phyloP scores from a whole-genome alignment of 2,113 vertebrate genomes.

The Cheirogaleus medius region DNA sequence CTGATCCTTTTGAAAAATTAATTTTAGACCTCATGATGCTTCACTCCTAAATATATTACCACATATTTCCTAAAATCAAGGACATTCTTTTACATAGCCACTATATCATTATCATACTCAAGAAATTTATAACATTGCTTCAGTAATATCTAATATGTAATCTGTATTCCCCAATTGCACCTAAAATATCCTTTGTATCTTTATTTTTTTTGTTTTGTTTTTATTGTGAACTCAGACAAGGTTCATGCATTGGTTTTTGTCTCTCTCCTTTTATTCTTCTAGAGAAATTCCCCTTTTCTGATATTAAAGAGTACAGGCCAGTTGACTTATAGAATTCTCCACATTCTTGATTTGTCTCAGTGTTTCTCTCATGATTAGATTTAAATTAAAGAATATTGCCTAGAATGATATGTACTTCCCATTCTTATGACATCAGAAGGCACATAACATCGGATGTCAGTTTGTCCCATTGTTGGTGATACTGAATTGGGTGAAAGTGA shows the following conservation, averaged over 20 bases:
- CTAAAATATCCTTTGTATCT: not conserved
- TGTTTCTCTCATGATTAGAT: constrained; percentile 14
- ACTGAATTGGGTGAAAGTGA: not conserved
- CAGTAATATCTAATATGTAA: not conserved
- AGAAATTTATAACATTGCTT: not conserved
- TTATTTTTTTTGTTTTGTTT: not conserved
- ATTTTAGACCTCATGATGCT: constrained; percentile 8
- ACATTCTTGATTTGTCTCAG: constrained; percentile 29
- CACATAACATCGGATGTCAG: not conserved
- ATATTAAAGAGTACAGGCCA: not conserved
- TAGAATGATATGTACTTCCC: not conserved
- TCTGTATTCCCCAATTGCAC: not conserved
- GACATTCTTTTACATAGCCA: not conserved
- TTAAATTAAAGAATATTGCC: not conserved
- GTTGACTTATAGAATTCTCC: not conserved
- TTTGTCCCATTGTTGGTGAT: not conserved
- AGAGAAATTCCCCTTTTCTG: not conserved
- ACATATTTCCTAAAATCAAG: not conserved
- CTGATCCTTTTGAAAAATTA: constrained; percentile 39
- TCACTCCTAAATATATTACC: not conserved
- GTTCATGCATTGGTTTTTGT: not conserved
- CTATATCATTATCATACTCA: not conserved
- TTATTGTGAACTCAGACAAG: not conserved
- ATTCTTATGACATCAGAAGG: not conserved
- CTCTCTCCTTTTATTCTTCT: not conserved